Evolutionary conservation across 2,888 invertebrate genomes (phyloP).

Genomic region (Nasonovia ribisnigri): DNA sequence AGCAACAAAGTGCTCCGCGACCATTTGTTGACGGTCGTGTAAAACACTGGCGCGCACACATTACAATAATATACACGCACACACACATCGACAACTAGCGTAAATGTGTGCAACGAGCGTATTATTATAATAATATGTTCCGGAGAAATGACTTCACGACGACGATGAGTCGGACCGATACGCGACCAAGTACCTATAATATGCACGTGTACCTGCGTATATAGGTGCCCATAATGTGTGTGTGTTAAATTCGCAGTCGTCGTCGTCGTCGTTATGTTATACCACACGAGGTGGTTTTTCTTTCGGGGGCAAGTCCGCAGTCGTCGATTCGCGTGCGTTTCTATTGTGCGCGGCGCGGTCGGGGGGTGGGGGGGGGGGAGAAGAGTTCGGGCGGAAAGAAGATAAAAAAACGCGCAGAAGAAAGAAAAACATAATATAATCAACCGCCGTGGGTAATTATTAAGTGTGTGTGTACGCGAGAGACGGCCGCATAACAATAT

Average conservation of each 20-base stretch:
- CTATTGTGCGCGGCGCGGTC: slow-evolving; percentile 8
- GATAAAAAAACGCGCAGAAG: background rate
- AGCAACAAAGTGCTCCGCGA: slow-evolving; percentile 45
- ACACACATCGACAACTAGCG: too few relatives aligned
- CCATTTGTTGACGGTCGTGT: slow-evolving; percentile 59
- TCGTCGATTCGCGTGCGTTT: background rate
- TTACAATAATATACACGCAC: background rate
- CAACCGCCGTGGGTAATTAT: slow-evolving; percentile 23
- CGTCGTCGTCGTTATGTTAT: background rate
- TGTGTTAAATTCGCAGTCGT: too few relatives aligned
- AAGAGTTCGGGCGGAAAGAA: background rate
- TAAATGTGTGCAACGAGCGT: background rate
- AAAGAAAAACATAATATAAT: background rate
- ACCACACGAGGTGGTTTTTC: slow-evolving; percentile 16
- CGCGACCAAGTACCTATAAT: background rate
- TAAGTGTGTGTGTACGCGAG: background rate
- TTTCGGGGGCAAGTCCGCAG: slow-evolving; percentile 22
- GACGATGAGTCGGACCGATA: slow-evolving; percentile 53
- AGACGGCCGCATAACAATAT: background rate
- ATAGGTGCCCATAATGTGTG: background rate
- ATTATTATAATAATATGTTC: background rate
- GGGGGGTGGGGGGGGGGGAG: background rate
- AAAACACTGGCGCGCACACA: slow-evolving; percentile 7
- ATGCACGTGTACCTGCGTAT: background rate
- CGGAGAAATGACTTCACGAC: slow-evolving; percentile 51